These are phyloP conservation scores for Myotis findleyi DNA, from an alignment of 2,797 vertebrate genomes.

Conservation along the genomic window DNA sequence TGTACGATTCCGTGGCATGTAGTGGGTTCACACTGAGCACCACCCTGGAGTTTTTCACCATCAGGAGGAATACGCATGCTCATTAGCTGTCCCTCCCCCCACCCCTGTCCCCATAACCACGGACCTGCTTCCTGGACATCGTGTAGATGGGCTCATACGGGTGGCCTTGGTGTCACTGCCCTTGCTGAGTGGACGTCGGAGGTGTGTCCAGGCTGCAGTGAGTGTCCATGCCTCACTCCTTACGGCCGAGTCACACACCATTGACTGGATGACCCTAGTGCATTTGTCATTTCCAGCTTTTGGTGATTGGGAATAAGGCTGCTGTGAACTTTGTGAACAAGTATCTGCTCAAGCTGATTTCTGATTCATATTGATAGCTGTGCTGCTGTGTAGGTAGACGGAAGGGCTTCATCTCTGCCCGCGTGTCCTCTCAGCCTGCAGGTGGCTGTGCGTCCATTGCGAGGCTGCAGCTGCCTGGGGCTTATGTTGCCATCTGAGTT, in stretches of 20 bases:
- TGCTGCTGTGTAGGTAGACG: background rate
- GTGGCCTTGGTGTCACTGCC: background rate
- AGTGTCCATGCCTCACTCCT: background rate
- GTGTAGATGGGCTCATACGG: background rate
- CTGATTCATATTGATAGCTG: background rate
- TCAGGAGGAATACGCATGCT: background rate
- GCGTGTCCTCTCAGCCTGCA: background rate
- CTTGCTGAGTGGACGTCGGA: too few relatives aligned
- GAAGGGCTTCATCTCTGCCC: background rate
- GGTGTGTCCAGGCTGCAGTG: background rate
- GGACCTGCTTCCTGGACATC: background rate
- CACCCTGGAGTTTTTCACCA: background rate
- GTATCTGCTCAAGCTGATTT: accelerated
- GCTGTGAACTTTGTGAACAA: background rate
- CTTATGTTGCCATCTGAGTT: background rate
- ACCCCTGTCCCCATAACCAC: background rate
- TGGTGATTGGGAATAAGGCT: accelerated
- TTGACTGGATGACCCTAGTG: accelerated
- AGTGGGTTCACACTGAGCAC: background rate
- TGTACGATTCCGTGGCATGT: background rate
- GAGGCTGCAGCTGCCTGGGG: background rate
- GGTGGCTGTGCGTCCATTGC: background rate
- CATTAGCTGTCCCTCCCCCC: background rate
- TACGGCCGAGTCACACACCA: accelerated
- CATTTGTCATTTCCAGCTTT: background rate